A percentile compares a stretch with the other conserved stretches of the same genome.
These are phyloP conservation scores for Pectinophora gossypiella DNA, from an alignment of 1,140 invertebrate genomes.

Conservation along the genomic window DNA sequence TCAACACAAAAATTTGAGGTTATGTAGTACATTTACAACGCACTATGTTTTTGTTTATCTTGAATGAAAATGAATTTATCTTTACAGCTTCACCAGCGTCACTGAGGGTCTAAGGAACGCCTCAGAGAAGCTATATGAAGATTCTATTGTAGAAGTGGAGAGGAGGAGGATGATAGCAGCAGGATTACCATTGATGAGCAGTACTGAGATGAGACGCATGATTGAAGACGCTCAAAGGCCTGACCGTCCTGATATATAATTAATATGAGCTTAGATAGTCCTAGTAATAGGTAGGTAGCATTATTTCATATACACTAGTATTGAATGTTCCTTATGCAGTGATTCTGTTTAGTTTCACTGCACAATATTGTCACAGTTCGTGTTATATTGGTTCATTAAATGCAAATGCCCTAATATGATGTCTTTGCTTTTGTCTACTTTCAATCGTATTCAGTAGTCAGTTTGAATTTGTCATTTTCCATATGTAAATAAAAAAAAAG, in stretches of 20 bases:
- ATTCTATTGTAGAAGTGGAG: conserved; percentile 59
- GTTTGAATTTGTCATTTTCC: too few relatives aligned
- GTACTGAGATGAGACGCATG: conserved; percentile 33
- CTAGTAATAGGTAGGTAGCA: conserved; percentile 26
- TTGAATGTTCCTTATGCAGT: too few relatives aligned
- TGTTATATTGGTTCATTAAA: too few relatives aligned
- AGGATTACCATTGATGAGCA: conserved; percentile 37
- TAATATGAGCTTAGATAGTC: conserved; percentile 26
- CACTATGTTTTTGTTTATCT: too few relatives aligned
- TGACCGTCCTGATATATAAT: conserved; percentile 49
- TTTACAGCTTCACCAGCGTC: conserved; percentile 39
- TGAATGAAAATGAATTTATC: too few relatives aligned
- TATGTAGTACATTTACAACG: conserved; percentile 12
- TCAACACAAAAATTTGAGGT: conserved; percentile 6
- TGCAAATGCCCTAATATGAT: too few relatives aligned
- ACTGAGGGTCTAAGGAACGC: conserved; percentile 41
- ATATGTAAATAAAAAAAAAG: conserved; percentile 21
- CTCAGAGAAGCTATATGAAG: conserved; percentile 48
- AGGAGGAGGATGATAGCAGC: conserved; percentile 51
- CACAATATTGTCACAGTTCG: too few relatives aligned
- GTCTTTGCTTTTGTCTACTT: too few relatives aligned
- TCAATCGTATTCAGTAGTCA: too few relatives aligned
- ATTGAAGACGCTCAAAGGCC: conserved; percentile 36
- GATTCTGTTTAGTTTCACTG: too few relatives aligned
- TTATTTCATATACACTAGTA: conserved; percentile 1